A percentile compares a stretch with the other conserved stretches of the same genome.
These are phyloP conservation scores for Andricus quercusramuli DNA, from an alignment of 2,888 invertebrate species.

Conservation along the genomic window DNA sequence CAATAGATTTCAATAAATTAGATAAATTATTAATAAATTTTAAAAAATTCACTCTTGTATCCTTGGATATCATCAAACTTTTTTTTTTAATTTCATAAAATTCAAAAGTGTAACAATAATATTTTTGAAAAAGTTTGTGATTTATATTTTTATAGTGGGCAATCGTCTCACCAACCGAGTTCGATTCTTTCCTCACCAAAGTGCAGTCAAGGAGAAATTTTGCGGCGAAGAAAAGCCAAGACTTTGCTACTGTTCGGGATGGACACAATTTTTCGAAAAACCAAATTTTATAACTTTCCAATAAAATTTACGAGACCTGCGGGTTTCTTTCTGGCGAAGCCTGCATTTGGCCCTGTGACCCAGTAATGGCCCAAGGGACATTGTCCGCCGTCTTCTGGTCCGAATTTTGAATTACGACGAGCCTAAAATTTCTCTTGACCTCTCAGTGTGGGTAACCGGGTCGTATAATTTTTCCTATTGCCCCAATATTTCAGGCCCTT, in stretches of 20 bases:
- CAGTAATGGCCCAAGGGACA: constrained; percentile 44
- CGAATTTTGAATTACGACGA: constrained; percentile 45
- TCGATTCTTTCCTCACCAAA: constrained; percentile 28
- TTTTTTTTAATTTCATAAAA: too few relatives aligned
- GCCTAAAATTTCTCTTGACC: neutral
- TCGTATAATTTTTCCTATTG: constrained; percentile 43
- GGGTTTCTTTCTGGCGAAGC: constrained; percentile 41
- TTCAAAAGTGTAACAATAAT: neutral
- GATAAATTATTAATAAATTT: too few relatives aligned
- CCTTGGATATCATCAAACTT: too few relatives aligned
- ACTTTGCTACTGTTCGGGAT: neutral
- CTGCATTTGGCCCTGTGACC: constrained; percentile 51
- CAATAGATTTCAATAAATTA: too few relatives aligned
- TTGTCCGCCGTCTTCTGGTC: constrained; percentile 48
- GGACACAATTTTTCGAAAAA: neutral
- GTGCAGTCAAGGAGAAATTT: constrained; percentile 42
- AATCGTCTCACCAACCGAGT: constrained; percentile 10
- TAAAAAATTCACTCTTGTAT: too few relatives aligned
- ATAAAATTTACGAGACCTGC: constrained; percentile 49
- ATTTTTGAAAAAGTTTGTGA: neutral
- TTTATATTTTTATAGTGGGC: constrained; percentile 11
- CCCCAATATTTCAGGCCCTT: neutral
- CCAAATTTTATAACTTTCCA: constrained; percentile 38
- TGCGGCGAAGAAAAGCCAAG: neutral
- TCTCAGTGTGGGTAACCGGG: constrained; percentile 52